Evolutionary conservation across 1,140 invertebrate species (phyloP).

Genomic region (Proctacanthus coquilletti): DNA sequence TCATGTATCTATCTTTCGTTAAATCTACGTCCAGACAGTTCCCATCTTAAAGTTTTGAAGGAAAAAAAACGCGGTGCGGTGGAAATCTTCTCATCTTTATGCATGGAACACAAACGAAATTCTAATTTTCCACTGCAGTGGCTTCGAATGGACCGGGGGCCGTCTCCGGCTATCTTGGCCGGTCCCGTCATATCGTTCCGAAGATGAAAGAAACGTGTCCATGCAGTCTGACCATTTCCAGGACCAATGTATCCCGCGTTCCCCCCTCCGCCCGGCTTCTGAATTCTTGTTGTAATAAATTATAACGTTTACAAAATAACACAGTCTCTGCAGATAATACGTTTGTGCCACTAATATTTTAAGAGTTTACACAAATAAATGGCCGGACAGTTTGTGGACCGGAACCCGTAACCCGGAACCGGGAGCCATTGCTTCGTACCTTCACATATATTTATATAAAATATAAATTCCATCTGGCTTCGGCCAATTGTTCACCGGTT

Average conservation of each 20-base stretch:
- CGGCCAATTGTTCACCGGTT: neutral
- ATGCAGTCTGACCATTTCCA: neutral
- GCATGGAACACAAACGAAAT: neutral
- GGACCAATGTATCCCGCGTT: neutral
- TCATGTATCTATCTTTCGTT: too few relatives aligned
- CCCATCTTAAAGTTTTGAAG: neutral
- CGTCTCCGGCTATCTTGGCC: too few relatives aligned
- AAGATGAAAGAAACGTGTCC: neutral
- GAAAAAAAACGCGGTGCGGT: neutral
- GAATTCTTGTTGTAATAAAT: neutral
- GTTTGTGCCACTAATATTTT: neutral
- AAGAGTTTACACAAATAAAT: neutral
- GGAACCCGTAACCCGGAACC: too few relatives aligned
- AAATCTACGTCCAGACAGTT: too few relatives aligned
- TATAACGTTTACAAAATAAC: neutral
- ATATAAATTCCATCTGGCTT: neutral
- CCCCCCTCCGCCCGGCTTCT: neutral
- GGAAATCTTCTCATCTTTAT: conserved; percentile 1
- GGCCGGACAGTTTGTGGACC: neutral
- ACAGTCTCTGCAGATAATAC: neutral
- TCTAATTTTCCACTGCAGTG: conserved; percentile 1
- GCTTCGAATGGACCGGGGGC: neutral
- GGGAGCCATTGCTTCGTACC: too few relatives aligned
- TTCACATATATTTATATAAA: too few relatives aligned
- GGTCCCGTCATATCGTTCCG: neutral